phyloP scores from a whole-genome alignment of 1,140 invertebrate species.

The Drosophila tani region DNA sequence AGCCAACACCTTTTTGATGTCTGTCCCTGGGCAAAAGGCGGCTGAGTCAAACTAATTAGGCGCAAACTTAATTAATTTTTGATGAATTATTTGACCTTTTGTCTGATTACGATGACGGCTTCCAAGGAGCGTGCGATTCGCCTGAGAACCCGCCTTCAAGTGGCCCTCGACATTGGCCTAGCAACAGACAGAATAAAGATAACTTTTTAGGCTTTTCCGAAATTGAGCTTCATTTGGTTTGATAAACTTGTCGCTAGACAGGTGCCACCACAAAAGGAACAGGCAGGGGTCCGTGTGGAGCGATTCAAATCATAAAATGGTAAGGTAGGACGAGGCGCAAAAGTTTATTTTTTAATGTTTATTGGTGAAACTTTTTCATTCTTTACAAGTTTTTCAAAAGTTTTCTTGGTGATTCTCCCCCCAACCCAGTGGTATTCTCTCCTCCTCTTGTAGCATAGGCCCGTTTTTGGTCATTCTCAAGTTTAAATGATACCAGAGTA shows the following conservation, averaged over 20 bases:
- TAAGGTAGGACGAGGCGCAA: conserved; percentile 65
- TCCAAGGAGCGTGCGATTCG: conserved; percentile 3
- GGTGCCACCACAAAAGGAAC: conserved; percentile 38
- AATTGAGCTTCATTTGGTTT: conserved; percentile 65
- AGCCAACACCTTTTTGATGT: conserved; percentile 78
- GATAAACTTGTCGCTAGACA: conserved; percentile 70
- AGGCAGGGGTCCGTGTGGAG: neutral
- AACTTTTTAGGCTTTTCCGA: conserved; percentile 53
- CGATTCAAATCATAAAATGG: conserved; percentile 61
- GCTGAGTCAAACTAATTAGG: conserved; percentile 76
- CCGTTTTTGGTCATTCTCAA: conserved; percentile 72
- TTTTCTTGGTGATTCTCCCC: conserved; percentile 43
- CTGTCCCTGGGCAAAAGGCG: conserved; percentile 11
- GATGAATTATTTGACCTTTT: conserved; percentile 66
- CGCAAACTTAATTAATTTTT: conserved; percentile 77
- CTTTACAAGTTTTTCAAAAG: conserved; percentile 74
- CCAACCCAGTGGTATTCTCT: neutral
- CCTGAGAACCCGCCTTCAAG: conserved; percentile 13
- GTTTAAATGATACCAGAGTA: conserved; percentile 68
- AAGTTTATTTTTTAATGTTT: conserved; percentile 80
- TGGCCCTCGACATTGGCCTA: conserved; percentile 29
- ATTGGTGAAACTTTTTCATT: conserved; percentile 81
- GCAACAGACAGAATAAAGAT: conserved; percentile 49
- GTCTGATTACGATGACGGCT: conserved; percentile 36
- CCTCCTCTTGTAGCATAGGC: conserved; percentile 46